These are phyloP conservation scores for Physocephala rufipes DNA, from an alignment of 2,888 invertebrate species.

Conservation along the genomic window DNA sequence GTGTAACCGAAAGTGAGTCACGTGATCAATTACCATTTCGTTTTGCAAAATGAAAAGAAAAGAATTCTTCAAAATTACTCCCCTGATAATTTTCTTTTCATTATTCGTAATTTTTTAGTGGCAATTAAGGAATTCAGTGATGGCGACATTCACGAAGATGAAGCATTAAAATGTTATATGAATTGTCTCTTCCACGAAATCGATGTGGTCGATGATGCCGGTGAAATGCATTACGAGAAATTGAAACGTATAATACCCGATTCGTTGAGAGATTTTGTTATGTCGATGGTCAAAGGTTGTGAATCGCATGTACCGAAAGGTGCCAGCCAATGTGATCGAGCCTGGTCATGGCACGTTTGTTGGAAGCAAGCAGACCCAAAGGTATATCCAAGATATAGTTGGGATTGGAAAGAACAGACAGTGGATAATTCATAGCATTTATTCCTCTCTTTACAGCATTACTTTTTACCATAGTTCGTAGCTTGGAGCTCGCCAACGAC, in stretches of 20 bases:
- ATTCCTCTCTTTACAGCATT: conserved; percentile 44
- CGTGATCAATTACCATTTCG: neutral
- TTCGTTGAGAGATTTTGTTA: conserved; percentile 54
- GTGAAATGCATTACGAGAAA: conserved; percentile 63
- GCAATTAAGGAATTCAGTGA: conserved; percentile 65
- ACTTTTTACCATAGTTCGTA: conserved; percentile 44
- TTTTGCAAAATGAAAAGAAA: no score
- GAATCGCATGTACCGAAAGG: conserved; percentile 51
- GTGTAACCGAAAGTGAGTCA: conserved; percentile 40
- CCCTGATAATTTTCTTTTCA: neutral
- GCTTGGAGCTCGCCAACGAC: no score
- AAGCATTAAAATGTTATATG: conserved; percentile 65
- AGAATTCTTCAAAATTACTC: no score
- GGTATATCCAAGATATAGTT: conserved; percentile 40
- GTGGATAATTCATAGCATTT: conserved; percentile 7
- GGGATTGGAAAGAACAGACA: neutral
- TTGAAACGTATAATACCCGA: conserved; percentile 56
- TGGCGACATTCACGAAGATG: conserved; percentile 64
- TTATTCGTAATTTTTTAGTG: conserved; percentile 45
- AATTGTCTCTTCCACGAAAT: conserved; percentile 64
- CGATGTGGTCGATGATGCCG: conserved; percentile 61
- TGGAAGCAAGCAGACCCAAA: conserved; percentile 56
- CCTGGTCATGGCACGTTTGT: conserved; percentile 57
- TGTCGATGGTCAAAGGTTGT: conserved; percentile 57
- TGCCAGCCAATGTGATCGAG: conserved; percentile 53